phyloP scores from a whole-genome alignment of 2,888 invertebrate genomes.

The Oligia fasciuncula region DNA sequence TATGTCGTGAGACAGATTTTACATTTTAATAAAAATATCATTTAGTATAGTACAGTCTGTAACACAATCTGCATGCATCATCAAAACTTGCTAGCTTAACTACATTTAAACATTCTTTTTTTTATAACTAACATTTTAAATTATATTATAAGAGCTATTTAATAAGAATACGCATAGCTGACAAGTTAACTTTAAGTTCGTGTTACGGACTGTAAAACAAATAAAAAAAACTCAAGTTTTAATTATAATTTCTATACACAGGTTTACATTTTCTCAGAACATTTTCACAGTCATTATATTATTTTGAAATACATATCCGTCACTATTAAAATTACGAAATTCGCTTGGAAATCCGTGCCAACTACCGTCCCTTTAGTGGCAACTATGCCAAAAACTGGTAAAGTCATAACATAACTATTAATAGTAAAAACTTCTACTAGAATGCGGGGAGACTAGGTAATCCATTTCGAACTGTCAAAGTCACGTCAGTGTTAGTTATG shows the following conservation, averaged over 20 bases:
- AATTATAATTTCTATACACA: conserved; percentile 56
- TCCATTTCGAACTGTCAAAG: conserved; percentile 61
- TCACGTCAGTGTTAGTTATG: conserved; percentile 60
- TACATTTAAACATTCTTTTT: conserved; percentile 15
- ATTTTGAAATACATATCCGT: conserved; percentile 51
- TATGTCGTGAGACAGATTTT: conserved; percentile 89
- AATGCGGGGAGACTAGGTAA: conserved; percentile 47
- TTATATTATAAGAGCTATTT: conserved; percentile 10
- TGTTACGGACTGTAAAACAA: conserved; percentile 56
- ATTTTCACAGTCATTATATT: conserved; percentile 72
- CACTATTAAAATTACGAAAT: conserved; percentile 58
- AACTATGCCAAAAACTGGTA: conserved; percentile 72
- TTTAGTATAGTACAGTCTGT: conserved; percentile 54
- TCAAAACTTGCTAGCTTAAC: conserved; percentile 24
- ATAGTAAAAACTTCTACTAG: conserved; percentile 59
- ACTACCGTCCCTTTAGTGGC: conserved; percentile 63
- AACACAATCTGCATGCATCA: conserved; percentile 50
- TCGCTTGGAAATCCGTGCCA: conserved; percentile 63
- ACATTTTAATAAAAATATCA: conserved; percentile 66
- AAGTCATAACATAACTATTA: conserved; percentile 72
- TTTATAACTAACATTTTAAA: not conserved
- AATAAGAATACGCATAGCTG: conserved; percentile 7
- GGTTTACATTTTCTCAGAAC: conserved; percentile 59
- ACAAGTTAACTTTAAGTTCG: conserved; percentile 28
- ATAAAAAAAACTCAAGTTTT: conserved; percentile 26